A percentile compares a stretch with the other conserved stretches of the same genome.
These are phyloP conservation scores for Tragelaphus buxtoni DNA, from an alignment of 2,113 vertebrate genomes.

Conservation along the genomic window DNA sequence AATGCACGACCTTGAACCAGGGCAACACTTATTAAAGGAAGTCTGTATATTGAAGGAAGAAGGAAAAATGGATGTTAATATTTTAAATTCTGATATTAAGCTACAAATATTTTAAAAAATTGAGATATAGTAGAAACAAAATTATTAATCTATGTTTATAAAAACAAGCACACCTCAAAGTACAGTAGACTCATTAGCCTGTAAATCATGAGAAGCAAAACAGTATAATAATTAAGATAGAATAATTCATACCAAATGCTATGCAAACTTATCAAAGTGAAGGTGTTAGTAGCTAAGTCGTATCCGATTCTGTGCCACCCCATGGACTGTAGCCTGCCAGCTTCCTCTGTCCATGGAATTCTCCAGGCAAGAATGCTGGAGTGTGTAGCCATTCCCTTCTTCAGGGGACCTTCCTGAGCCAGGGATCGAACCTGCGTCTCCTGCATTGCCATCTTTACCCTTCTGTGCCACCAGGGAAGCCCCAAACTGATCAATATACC, in stretches of 20 bases:
- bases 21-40: slow-evolving; percentile 94
- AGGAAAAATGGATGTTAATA: background rate
- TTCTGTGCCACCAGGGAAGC: background rate
- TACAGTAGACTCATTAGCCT: background rate
- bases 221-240: background rate
- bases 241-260: background rate
- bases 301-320: background rate
- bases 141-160: background rate
- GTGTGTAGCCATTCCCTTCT: background rate
- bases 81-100: slow-evolving; percentile 2
- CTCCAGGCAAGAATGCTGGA: background rate
- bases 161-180: background rate
- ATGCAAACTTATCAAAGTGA: background rate
- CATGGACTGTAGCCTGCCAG: background rate
- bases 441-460: background rate
- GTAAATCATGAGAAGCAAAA: background rate
- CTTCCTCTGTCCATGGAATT: background rate
- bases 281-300: background rate
- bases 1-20: slow-evolving; percentile 92
- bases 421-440: background rate
- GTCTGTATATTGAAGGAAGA: slow-evolving; percentile 78
- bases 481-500: background rate
- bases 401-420: background rate
- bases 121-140: background rate
- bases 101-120: background rate